Base-by-base conservation (phyloP, 2,113 vertebrate species). In the Tetrax tetrax region DNA sequence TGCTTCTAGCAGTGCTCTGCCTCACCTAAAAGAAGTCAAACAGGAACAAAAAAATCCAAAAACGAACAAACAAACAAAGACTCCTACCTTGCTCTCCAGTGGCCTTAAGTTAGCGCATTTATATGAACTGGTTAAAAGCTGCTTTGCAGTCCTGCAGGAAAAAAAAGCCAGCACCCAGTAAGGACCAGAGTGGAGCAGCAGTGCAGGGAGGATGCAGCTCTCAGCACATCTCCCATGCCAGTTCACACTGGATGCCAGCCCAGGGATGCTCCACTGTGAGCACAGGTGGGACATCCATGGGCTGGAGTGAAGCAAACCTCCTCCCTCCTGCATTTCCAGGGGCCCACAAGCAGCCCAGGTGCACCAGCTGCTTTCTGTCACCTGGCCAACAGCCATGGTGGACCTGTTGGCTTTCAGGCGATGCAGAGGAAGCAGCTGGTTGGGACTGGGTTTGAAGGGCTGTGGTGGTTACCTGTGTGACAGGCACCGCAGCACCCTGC, bases 381-480 rank as follows among this genome's bases (percentile, higher is more conserved):
- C 54, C 23, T 0, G 0, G 54, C 33, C 35, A 13, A 10, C 50
- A 64, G 80, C 50, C 50, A 22, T 5, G 0, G 0, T 35, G 41
- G 79, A 54, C 27, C 13, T 45, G 35, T 1, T 66, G 29, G 16
- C 29, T 75, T 28, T 79, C 14, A 19, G 56, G 77, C 3, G 1
- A 9, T 48, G 5, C 4, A 0, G 38, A 72, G 81, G 23, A 45
- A 59, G 33, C 22, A 45, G 51, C 10, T 7, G 9, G 27, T 14
- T 54, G 24, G 28, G 15, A 70, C 19, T 1, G 2, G 25, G 25
- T 75, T 61, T 87, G 57, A 57, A 47, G 1, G 2, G 38, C 71
- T 61, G 47, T 9, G 0, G 28, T 2, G 0, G 23, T 43, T 61
- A 27, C n/a, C 38, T 56, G 12, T 0, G 0, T 28, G 48, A 35